Base-by-base conservation (phyloP, 2,888 invertebrate genomes). In the Drosophila colorata region DNA sequence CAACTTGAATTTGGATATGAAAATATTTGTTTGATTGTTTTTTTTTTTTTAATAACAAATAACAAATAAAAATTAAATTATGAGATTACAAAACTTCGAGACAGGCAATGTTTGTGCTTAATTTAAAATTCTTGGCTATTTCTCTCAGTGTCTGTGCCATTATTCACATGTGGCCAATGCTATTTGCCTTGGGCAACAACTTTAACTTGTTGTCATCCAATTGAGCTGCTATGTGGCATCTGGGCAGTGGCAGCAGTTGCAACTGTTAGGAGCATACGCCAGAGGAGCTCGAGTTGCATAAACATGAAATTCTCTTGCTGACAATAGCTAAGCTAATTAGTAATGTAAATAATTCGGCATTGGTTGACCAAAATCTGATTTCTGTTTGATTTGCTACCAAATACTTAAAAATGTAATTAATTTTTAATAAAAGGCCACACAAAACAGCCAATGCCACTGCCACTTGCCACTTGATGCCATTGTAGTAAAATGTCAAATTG, bases 381-480 rank as follows among this genome's bases (percentile, higher is more conserved):
- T 16, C 23, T 18, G 63, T 44, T 48, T 11, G 16, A 33, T 38
- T 47, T 33, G 14, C 11, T n/a, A 18, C n/a, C 13, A 33, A 33
- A 33, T 40, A 18, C 16, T 33, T 35, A 44, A 66, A 75, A 72
- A 35, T 77, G 35, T 41, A 53, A 73, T 77, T 59, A 74, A 63
- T 59, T 41, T 74, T 77, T 73, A 68, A 77, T 64, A 20, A 23
- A 53, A 28, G 18, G 35, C 14, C 35, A 46, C 44, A 77, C 0
- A 47, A 43, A 23, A 38, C 4, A 23, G 28, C 16, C 56, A 37
- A 56, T 65, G 37, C 53, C 31, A 66, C 49, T 51, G 25, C 35
- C 49, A 47, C 38, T 49, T 31, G 37, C 44, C 46, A 37, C 35
- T 37, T 51, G 38, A 16, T 51, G 20, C 49, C 9, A 46, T 64